Evolutionary conservation across 2,797 vertebrate species (phyloP).

Genomic region (Fratercula arctica): DNA sequence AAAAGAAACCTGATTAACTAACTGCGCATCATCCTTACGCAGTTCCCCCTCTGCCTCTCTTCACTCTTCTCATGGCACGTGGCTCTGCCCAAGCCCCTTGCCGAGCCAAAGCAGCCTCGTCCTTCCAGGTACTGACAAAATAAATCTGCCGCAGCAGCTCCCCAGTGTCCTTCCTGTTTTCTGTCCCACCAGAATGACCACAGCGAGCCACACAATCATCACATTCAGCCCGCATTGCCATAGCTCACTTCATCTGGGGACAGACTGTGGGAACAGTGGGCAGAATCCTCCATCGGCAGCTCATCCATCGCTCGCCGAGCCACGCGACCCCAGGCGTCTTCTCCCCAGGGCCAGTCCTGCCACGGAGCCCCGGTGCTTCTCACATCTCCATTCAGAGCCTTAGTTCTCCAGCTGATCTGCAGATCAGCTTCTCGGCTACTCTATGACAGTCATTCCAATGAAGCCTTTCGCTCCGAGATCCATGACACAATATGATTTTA

Average conservation of each 20-base stretch:
- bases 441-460: background rate
- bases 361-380: background rate
- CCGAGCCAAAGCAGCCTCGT: background rate
- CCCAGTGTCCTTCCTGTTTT: background rate
- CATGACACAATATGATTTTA: background rate
- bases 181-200: background rate
- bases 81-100: background rate
- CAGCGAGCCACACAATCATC: background rate
- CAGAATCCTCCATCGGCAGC: background rate
- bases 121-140: background rate
- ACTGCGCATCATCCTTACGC: background rate
- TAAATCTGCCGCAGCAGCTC: background rate
- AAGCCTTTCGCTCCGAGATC: background rate
- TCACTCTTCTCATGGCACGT: no score
- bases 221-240: background rate
- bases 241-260: background rate
- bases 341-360: background rate
- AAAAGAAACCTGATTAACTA: background rate
- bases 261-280: background rate
- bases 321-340: background rate
- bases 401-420: background rate
- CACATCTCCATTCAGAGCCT: background rate
- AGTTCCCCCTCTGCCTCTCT: background rate
- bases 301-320: background rate
- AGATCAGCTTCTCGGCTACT: background rate